Base-by-base conservation (phyloP, 2,113 vertebrate species). In the Paedocypris sp. region DNA sequence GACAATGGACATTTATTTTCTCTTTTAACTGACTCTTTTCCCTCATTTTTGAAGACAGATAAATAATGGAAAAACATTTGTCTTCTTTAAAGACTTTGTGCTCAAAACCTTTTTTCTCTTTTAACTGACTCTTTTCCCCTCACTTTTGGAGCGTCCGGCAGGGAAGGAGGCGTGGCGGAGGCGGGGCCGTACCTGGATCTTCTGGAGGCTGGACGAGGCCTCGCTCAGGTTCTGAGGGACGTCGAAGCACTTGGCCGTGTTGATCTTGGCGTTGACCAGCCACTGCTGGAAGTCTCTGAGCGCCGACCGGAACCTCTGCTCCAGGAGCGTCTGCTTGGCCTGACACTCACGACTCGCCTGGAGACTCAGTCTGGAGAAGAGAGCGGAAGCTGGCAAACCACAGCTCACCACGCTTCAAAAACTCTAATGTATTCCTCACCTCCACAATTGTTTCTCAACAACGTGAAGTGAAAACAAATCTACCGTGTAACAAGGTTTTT, bases 111-210 rank as follows among this genome's bases (percentile, higher is more conserved):
- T n/a, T n/a, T n/a, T n/a, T n/a, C n/a, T n/a, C n/a, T n/a, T n/a
- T n/a, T n/a, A n/a, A n/a, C n/a, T n/a, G n/a, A n/a, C n/a, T n/a
- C n/a, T n/a, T n/a, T n/a, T n/a, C n/a, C n/a, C n/a, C n/a, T n/a
- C n/a, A n/a, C n/a, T n/a, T n/a, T n/a, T n/a, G n/a, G n/a, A n/a
- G n/a, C n/a, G n/a, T n/a, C n/a, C n/a, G n/a, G n/a, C n/a, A n/a
- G n/a, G n/a, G n/a, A n/a, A n/a, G n/a, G n/a, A n/a, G n/a, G n/a
- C n/a, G n/a, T n/a, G n/a, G n/a, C n/a, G n/a, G n/a, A n/a, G n/a
- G n/a, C n/a, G n/a, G n/a, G n/a, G n/a, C n/a, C n/a, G n/a, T 47
- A 98, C 95, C 84, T 98, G 90, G 77, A 97, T 92, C 82, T 89
- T 96, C 71, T 90, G 89, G 58, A 97, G 82, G 68, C 83, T 90